phyloP scores from a whole-genome alignment of 2,797 vertebrate genomes.

The Chaenodraco wilsoni region DNA sequence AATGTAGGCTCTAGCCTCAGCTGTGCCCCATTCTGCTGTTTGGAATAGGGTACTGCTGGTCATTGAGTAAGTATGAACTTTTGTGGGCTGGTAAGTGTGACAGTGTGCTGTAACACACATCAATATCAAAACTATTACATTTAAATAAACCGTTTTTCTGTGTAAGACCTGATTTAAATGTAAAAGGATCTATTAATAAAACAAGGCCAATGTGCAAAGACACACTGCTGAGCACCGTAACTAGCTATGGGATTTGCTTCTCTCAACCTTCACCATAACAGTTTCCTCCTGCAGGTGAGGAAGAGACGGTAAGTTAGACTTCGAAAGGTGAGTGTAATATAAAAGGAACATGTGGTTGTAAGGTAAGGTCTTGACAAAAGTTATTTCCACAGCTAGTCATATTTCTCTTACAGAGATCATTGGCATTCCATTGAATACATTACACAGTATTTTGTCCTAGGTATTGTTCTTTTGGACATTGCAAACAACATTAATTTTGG shows the following conservation, averaged over 20 bases:
- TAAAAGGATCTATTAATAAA: conserved; percentile 58
- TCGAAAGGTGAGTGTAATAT: conserved; percentile 76
- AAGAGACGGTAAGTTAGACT: conserved; percentile 79
- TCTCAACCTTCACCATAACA: conserved; percentile 74
- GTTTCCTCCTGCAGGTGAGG: conserved; percentile 82
- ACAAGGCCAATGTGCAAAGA: conserved; percentile 82
- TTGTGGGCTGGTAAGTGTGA: conserved; percentile 93
- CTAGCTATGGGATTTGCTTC: conserved; percentile 87
- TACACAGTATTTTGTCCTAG: conserved; percentile 10
- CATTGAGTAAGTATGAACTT: conserved; percentile 92
- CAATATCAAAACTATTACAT: conserved; percentile 79
- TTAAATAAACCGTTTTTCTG: conserved; percentile 87
- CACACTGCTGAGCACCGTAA: conserved; percentile 80
- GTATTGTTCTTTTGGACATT: conserved; percentile 20
- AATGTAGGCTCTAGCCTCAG: conserved; percentile 93
- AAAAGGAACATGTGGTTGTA: conserved; percentile 47
- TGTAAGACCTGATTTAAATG: conserved; percentile 87
- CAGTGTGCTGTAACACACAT: conserved; percentile 87
- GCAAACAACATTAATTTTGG: conserved; percentile 45
- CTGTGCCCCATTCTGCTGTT: conserved; percentile 94
- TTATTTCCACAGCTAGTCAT: conserved; percentile 87
- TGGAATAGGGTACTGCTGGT: conserved; percentile 94
- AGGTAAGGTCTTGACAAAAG: conserved; percentile 83
- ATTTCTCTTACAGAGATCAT: conserved; percentile 61
- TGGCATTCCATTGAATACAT: conserved; percentile 49